These are phyloP conservation scores for Ricordea florida DNA, from an alignment of 92 coral and sea anemone species.

Conservation along the genomic window DNA sequence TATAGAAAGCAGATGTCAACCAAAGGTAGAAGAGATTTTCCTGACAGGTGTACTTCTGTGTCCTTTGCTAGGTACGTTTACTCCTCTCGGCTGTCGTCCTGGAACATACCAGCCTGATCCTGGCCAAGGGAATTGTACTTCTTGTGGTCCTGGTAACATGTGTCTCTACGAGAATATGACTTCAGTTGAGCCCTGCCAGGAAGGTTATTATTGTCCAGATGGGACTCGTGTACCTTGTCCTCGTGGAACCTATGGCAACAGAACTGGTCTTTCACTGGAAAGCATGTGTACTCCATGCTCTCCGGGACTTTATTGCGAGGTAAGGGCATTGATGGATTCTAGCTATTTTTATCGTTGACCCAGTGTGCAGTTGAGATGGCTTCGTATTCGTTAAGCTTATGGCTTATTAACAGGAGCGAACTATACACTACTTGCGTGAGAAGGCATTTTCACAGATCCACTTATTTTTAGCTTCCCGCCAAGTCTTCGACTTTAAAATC, in stretches of 20 bases:
- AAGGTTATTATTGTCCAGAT: conserved; percentile 92
- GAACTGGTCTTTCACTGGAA: conserved; percentile 63
- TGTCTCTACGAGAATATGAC: conserved; percentile 95
- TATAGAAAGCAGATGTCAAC: no score
- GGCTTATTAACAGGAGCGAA: no score
- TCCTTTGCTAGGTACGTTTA: conserved; percentile 71
- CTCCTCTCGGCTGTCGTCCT: conserved; percentile 79
- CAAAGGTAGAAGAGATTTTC: no score
- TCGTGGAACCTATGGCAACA: conserved; percentile 91
- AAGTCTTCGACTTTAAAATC: no score
- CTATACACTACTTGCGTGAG: no score
- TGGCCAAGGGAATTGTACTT: conserved; percentile 79
- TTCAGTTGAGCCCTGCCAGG: conserved; percentile 74
- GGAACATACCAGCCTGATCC: conserved; percentile 87
- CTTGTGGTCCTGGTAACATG: conserved; percentile 87
- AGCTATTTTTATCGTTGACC: no score
- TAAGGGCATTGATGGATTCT: no score
- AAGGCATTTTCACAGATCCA: no score
- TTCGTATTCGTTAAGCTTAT: no score
- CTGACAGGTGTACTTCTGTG: no score
- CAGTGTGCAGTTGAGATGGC: no score
- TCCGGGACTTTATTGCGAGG: conserved; percentile 81
- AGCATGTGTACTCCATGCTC: conserved; percentile 91
- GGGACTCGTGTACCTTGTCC: conserved; percentile 87
- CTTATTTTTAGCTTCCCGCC: no score